A percentile compares a stretch with the other conserved stretches of the same genome.
These are phyloP conservation scores for Microctonus hyperodae DNA, from an alignment of 2,888 invertebrate species.

Conservation along the genomic window DNA sequence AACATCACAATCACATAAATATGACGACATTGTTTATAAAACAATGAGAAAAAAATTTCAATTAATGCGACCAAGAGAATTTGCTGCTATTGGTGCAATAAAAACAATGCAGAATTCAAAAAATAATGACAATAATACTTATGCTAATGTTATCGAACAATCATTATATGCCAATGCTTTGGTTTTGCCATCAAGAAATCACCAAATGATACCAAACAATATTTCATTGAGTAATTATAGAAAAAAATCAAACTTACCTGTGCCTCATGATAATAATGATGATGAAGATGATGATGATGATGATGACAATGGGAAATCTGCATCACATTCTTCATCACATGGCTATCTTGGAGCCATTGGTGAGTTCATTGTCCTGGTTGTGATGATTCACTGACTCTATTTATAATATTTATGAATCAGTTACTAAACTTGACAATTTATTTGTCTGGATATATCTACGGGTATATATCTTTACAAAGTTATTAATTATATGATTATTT, in stretches of 20 bases:
- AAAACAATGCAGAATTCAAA: conserved; percentile 44
- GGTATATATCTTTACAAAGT: too few relatives aligned
- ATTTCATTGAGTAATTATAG: neutral
- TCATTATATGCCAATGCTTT: conserved; percentile 53
- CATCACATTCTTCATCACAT: neutral
- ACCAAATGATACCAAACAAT: conserved; percentile 20
- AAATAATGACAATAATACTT: conserved; percentile 59
- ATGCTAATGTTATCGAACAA: conserved; percentile 63
- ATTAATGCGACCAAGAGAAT: conserved; percentile 67
- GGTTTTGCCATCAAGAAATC: conserved; percentile 37
- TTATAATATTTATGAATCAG: conserved; percentile 28
- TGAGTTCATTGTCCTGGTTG: conserved; percentile 28
- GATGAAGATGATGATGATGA: neutral
- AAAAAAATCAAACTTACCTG: conserved; percentile 8
- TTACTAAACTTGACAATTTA: conserved; percentile 10
- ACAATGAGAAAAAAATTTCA: conserved; percentile 62
- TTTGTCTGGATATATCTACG: neutral
- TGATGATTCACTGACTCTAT: conserved; percentile 20
- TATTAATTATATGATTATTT: too few relatives aligned
- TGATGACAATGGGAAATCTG: neutral
- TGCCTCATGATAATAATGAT: neutral
- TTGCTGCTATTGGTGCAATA: conserved; percentile 65
- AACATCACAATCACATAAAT: conserved; percentile 35
- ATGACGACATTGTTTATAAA: conserved; percentile 47
- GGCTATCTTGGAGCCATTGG: conserved; percentile 16